Conservation (phyloP, 2,797 vertebrate genomes). For the Arnoldichthys spilopterus region DNA sequence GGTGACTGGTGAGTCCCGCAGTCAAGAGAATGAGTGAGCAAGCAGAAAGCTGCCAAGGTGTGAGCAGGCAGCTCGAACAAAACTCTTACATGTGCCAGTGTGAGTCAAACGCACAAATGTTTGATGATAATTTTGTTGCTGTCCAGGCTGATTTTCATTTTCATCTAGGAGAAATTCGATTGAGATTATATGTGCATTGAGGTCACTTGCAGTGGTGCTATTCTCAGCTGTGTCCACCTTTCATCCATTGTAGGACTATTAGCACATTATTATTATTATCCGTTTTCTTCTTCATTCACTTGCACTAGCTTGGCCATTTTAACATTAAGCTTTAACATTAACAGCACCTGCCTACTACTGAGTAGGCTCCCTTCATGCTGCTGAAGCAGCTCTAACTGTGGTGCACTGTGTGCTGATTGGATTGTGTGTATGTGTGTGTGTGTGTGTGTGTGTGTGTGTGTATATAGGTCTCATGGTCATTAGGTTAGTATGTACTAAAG, state of each 20-base stretch:
- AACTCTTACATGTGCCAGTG: neutral
- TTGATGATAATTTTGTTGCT: slow-evolving; percentile 22
- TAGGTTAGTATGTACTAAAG: no score
- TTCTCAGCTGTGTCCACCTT: neutral
- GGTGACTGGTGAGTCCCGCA: neutral
- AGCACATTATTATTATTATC: neutral
- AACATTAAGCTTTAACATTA: no score
- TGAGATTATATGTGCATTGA: slow-evolving; percentile 21
- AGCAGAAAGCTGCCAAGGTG: neutral
- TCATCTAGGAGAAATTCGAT: slow-evolving; percentile 9
- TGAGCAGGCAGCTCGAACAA: neutral
- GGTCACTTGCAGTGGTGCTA: slow-evolving; percentile 8
- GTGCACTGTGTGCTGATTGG: no score
- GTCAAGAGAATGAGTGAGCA: neutral
- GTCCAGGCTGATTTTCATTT: neutral
- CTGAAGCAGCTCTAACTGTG: no score
- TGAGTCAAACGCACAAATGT: slow-evolving; percentile 4
- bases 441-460: no score
- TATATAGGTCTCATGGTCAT: no score
- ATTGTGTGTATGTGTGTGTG: no score
- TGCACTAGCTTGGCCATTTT: no score
- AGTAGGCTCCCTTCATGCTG: no score
- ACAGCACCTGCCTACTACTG: no score
- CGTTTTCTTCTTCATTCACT: no score
- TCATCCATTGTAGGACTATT: neutral